These are phyloP conservation scores for Daboia siamensis DNA, from an alignment of 2,113 vertebrate genomes.

Conservation along the genomic window DNA sequence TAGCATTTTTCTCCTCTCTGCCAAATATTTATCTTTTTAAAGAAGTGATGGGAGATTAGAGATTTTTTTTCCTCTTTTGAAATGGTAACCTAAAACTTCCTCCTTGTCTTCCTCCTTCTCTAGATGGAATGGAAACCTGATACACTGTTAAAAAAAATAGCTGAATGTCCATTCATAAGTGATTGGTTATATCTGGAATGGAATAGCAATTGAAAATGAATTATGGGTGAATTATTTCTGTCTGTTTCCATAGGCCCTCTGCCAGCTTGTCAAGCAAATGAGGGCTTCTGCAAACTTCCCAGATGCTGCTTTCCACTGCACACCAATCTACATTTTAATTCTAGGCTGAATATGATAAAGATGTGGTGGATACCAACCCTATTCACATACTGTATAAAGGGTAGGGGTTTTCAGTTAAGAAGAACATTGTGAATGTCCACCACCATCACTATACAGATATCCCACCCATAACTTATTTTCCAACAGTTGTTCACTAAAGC, in stretches of 20 bases:
- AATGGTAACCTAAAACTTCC: background rate
- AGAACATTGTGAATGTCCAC: background rate
- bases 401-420: background rate
- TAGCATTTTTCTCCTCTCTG: background rate
- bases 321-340: background rate
- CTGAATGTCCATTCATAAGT: background rate
- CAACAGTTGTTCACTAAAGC: background rate
- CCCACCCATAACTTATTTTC: background rate
- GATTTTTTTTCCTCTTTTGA: background rate
- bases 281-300: background rate
- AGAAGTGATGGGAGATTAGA: background rate
- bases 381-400: background rate
- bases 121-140: background rate
- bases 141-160: background rate
- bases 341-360: background rate
- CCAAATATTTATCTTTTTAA: background rate
- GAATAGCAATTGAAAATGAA: background rate
- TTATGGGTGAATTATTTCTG: background rate
- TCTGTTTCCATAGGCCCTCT: background rate
- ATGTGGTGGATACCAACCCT: background rate
- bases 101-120: background rate
- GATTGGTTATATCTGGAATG: background rate
- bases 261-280: background rate
- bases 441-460: background rate
- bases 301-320: background rate